Base-by-base conservation (phyloP, 37 sponge, comb jelly and placozoan genomes). In the Chondrilla cf. caribensis region DNA sequence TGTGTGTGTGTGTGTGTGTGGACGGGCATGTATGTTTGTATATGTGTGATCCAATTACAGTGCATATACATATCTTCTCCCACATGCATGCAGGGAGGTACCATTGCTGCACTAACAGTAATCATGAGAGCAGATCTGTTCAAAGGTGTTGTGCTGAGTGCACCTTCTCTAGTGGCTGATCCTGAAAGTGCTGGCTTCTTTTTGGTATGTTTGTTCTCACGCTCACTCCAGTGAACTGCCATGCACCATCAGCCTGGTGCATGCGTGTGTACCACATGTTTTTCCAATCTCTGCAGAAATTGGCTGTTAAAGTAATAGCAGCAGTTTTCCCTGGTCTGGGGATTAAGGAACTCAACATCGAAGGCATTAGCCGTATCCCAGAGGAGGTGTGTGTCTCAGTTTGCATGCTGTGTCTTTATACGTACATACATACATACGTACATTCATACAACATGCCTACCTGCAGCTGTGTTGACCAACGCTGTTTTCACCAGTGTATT, bases 1-100 rank as follows among this genome's bases (percentile, higher is more conserved):
- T 47, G 51, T 47, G 51, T 47, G 51, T 47, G 51, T 47, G 51
- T 47, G 51, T 47, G 51, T 47, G 51, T 47, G 51, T 47, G 51
- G 6, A 11, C 11, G 51, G 6, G 51, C 11, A 11, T 47, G 51
- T 47, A 11, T 47, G 51, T 47, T 6, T 47, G 51, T 47, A 11
- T 47, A 11, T 47, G 51, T 47, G 51, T 6, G 11, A 47, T 47
- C 11, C 51, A 47, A 47, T 47, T 11, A 47, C n/a, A n/a, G n/a
- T n/a, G n/a, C n/a, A n/a, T n/a, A n/a, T 47, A 6, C 11, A 14
- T 47, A 3, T 33, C 4, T 29, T 33, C 68, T 67, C 35, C 68
- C 33, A 44, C 29, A 28, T 44, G 25, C 40, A 41, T 28, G 14
- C 64, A 91, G 92, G 92, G 92, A 54, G 92, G 92, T 3, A 44